Conservation (phyloP, 2,888 invertebrate species). For the Sepioteuthis lessoniana region DNA sequence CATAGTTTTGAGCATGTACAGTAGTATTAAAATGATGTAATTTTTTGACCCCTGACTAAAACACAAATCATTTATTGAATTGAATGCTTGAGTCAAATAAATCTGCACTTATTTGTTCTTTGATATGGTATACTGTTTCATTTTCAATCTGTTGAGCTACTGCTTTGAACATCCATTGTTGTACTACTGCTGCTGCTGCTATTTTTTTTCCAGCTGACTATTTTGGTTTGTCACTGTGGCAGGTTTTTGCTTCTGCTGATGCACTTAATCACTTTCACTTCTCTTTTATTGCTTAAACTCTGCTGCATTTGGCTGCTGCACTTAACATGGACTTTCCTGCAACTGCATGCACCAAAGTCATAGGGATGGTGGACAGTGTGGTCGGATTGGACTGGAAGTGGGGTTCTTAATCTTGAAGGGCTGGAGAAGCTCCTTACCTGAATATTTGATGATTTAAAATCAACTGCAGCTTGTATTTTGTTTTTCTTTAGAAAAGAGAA, state of each 20-base stretch:
- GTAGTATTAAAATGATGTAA: neutral
- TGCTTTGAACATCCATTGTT: conserved; percentile 4
- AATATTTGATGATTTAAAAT: too few relatives aligned
- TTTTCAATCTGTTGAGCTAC: conserved; percentile 15
- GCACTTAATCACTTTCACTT: neutral
- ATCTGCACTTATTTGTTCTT: neutral
- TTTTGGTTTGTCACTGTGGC: neutral
- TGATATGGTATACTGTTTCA: neutral
- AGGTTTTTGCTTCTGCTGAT: neutral
- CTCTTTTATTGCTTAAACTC: neutral
- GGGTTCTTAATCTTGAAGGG: neutral
- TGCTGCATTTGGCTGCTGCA: neutral
- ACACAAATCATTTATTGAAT: neutral
- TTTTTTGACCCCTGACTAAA: neutral
- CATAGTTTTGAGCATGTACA: neutral
- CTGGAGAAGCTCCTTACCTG: neutral
- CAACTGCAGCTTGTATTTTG: neutral
- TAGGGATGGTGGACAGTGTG: neutral
- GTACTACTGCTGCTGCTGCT: conserved; percentile 1
- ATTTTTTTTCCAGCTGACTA: neutral
- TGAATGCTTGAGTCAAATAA: neutral
- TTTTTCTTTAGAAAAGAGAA: neutral
- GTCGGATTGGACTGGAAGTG: neutral
- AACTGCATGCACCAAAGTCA: neutral
- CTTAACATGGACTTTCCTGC: neutral